phyloP scores from a whole-genome alignment of 2,888 invertebrate genomes.

The Petrolisthes cinctipes region DNA sequence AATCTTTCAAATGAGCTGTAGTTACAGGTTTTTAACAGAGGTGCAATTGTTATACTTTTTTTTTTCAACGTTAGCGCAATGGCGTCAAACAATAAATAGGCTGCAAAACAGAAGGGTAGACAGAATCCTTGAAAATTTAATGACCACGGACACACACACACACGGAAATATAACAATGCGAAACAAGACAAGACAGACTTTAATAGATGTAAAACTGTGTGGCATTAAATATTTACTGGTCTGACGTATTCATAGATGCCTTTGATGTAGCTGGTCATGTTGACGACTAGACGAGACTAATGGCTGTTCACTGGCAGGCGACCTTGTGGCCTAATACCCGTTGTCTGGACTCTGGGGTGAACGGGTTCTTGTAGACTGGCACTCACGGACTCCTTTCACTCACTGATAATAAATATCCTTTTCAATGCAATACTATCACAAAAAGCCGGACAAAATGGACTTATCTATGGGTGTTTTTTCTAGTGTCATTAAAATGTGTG shows the following conservation, averaged over 20 bases:
- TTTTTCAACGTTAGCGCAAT: too few relatives aligned
- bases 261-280: slow-evolving; percentile 57
- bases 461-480: neutral
- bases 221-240: slow-evolving; percentile 36
- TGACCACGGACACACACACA: neutral
- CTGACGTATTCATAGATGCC: slow-evolving; percentile 54
- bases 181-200: neutral
- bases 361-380: neutral
- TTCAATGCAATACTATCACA: neutral
- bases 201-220: neutral
- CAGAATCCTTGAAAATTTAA: too few relatives aligned
- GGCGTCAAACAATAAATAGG: too few relatives aligned
- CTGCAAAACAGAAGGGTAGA: too few relatives aligned
- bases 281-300: neutral
- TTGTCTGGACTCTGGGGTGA: too few relatives aligned
- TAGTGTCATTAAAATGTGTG: neutral
- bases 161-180: neutral
- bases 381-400: neutral
- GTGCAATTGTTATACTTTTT: too few relatives aligned
- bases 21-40: too few relatives aligned
- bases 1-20: too few relatives aligned
- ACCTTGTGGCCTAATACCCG: slow-evolving; percentile 1
- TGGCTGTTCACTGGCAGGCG: neutral
- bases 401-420: neutral
- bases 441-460: neutral